phyloP scores from a whole-genome alignment of 2,888 invertebrate genomes.

The Tillus elongatus region DNA sequence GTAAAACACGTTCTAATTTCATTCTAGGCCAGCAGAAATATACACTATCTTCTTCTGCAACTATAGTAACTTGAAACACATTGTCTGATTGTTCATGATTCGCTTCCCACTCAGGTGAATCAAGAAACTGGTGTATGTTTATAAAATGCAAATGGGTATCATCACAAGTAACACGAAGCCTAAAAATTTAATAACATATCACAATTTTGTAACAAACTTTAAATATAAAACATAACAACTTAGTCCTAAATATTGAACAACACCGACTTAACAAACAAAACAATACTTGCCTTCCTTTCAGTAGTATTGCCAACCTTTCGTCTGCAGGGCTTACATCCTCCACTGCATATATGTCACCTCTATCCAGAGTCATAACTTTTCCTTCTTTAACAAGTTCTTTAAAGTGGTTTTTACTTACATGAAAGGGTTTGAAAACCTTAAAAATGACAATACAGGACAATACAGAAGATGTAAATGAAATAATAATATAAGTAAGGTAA shows the following conservation, averaged over 20 bases:
- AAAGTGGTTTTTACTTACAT: constrained; percentile 72
- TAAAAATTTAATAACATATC: constrained; percentile 40
- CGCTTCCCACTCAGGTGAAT: constrained; percentile 85
- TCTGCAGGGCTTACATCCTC: constrained; percentile 72
- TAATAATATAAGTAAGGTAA: no score
- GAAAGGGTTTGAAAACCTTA: constrained; percentile 63
- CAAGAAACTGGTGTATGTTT: constrained; percentile 72
- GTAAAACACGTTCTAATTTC: constrained; percentile 63
- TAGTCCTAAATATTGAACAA: constrained; percentile 6
- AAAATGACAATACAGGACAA: no score
- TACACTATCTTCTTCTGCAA: constrained; percentile 68
- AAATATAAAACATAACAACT: constrained; percentile 1
- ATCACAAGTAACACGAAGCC: constrained; percentile 73
- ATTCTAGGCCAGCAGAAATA: constrained; percentile 73
- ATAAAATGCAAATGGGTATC: constrained; percentile 75
- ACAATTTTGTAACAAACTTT: neutral
- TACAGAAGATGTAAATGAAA: no score
- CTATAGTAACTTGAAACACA: constrained; percentile 70
- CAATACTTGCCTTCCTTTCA: constrained; percentile 78
- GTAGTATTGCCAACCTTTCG: constrained; percentile 67
- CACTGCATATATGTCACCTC: constrained; percentile 70
- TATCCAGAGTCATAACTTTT: constrained; percentile 57
- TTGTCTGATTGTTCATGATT: constrained; percentile 68
- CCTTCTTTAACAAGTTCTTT: constrained; percentile 68
- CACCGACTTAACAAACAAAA: constrained; percentile 9